Conservation (phyloP, 2,888 invertebrate species). For the Seira sanloemensis region DNA sequence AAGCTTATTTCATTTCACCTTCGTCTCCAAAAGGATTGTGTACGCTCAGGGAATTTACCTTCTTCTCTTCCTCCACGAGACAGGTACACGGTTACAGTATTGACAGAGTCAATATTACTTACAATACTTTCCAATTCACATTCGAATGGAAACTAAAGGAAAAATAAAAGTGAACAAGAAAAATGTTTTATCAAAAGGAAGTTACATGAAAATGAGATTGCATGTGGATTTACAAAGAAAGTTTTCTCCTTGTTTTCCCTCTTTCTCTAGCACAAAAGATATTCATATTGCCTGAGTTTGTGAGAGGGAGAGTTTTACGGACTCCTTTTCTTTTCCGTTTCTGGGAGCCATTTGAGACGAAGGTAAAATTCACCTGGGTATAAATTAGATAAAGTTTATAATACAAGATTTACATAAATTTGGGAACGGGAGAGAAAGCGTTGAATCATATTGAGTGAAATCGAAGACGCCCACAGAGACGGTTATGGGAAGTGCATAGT, state of each 20-base stretch:
- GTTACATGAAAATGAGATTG: slow-evolving; percentile 44
- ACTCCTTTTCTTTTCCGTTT: not conserved
- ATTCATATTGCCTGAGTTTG: too few species aligned
- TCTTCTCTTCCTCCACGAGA: not conserved
- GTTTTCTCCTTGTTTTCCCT: slow-evolving; percentile 11
- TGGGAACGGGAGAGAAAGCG: not conserved
- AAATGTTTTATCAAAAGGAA: slow-evolving; percentile 25
- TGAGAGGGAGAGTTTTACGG: too few species aligned
- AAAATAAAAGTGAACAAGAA: slow-evolving; percentile 19
- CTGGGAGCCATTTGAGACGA: not conserved
- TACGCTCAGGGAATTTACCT: not conserved
- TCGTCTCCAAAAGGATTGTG: not conserved
- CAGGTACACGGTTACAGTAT: not conserved
- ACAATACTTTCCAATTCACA: not conserved
- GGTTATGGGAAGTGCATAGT: slow-evolving; percentile 3
- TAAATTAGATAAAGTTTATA: slow-evolving; percentile 14
- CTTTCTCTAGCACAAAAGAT: too few species aligned
- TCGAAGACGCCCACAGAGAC: not conserved
- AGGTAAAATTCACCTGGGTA: not conserved
- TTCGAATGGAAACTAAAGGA: not conserved
- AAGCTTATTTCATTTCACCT: not conserved
- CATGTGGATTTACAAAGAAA: not conserved
- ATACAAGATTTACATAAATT: slow-evolving; percentile 10
- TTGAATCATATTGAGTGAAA: not conserved
- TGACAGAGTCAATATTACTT: not conserved